These are phyloP conservation scores for Ophioderma brevispina DNA, from an alignment of 35 echinoderm and acorn worm species.

Conservation along the genomic window DNA sequence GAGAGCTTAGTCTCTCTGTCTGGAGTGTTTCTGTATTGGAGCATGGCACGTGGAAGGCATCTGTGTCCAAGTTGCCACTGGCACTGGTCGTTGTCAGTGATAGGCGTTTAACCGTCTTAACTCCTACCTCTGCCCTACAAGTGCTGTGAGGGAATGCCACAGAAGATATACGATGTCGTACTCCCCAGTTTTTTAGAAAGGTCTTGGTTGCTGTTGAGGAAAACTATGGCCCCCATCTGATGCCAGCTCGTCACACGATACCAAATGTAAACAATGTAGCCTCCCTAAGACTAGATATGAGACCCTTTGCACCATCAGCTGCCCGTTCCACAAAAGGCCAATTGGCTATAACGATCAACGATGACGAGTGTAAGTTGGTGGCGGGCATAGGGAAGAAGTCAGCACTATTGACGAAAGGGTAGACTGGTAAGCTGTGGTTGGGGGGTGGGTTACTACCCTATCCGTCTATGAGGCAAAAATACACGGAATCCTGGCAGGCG, in stretches of 20 bases:
- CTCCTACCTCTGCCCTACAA: not conserved
- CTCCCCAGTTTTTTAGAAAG: slow-evolving; percentile 32
- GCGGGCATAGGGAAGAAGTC: too few species aligned
- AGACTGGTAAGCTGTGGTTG: too few species aligned
- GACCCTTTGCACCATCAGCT: slow-evolving; percentile 11
- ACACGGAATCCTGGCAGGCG: too few species aligned
- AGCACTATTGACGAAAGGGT: too few species aligned
- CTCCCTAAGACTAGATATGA: slow-evolving; percentile 22
- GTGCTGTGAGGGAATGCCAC: slow-evolving; percentile 25
- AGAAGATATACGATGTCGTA: slow-evolving; percentile 30
- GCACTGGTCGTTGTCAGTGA: not conserved
- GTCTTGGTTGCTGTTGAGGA: not conserved
- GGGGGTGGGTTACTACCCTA: too few species aligned
- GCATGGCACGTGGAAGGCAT: slow-evolving; percentile 17
- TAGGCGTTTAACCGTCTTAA: slow-evolving; percentile 51
- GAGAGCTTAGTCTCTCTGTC: slow-evolving; percentile 10
- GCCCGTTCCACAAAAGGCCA: too few species aligned
- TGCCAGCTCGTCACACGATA: slow-evolving; percentile 22
- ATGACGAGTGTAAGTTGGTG: too few species aligned
- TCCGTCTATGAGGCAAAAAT: too few species aligned
- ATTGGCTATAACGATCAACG: too few species aligned
- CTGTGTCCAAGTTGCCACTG: not conserved
- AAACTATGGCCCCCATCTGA: slow-evolving; percentile 47
- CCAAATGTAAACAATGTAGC: slow-evolving; percentile 49
- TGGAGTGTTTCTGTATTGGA: slow-evolving; percentile 45